phyloP scores from a whole-genome alignment of 2,113 vertebrate genomes.

The Loxodonta africana region DNA sequence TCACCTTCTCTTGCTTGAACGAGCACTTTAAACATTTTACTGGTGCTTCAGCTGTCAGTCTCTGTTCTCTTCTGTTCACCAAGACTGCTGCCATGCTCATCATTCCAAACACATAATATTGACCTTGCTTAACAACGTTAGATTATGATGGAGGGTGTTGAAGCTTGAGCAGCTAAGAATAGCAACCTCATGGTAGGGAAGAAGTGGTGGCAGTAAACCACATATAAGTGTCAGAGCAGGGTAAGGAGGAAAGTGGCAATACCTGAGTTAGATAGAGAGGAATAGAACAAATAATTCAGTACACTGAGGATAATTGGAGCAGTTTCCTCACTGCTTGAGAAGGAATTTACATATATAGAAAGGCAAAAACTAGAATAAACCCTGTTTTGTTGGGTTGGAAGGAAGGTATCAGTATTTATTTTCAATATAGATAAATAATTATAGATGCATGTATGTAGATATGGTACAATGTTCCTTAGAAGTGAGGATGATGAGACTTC shows the following conservation, averaged over 20 bases:
- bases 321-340: not conserved
- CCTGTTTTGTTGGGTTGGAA: not conserved
- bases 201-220: not conserved
- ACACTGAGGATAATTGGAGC: not conserved
- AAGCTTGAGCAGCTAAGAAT: not conserved
- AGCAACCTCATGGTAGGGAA: not conserved
- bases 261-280: not conserved
- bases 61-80: not conserved
- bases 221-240: not conserved
- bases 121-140: not conserved
- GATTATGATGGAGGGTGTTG: not conserved
- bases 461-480: too few species aligned
- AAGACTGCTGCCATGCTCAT: not conserved
- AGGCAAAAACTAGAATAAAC: not conserved
- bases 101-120: not conserved
- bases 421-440: not conserved
- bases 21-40: not conserved
- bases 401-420: not conserved
- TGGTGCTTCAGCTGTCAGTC: too few species aligned
- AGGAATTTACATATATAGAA: not conserved
- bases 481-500: too few species aligned
- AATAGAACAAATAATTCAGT: not conserved
- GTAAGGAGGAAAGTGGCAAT: not conserved
- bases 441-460: too few species aligned
- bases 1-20: not conserved